A percentile compares a stretch with the other conserved stretches of the same genome.
phyloP scores from a whole-genome alignment of 2,113 vertebrate genomes.

The Turnix velox region DNA sequence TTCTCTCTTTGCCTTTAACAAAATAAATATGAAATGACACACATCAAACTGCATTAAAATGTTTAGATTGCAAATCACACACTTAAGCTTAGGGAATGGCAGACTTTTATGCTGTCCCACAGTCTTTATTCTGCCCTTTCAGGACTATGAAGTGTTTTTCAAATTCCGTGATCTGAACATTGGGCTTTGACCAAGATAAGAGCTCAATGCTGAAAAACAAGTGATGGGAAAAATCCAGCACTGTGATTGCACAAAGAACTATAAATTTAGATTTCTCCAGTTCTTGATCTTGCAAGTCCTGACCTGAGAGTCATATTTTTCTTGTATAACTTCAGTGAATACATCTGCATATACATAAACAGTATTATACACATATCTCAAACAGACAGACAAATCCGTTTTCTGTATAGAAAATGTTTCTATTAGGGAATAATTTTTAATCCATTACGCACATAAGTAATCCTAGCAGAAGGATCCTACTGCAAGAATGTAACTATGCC shows the following conservation, averaged over 20 bases:
- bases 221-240: slow-evolving; percentile 2
- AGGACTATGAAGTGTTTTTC: background rate
- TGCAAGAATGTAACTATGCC: background rate
- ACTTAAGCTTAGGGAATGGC: background rate
- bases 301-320: background rate
- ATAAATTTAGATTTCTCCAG: slow-evolving; percentile 10
- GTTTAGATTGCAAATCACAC: background rate
- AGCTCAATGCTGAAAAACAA: background rate
- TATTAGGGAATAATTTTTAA: background rate
- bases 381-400: background rate
- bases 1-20: background rate
- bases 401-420: background rate
- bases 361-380: background rate
- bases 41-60: background rate
- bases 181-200: background rate
- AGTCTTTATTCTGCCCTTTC: background rate
- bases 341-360: background rate
- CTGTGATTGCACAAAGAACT: background rate
- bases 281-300: background rate
- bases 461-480: background rate
- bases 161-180: background rate
- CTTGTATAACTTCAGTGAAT: background rate
- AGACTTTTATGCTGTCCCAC: background rate
- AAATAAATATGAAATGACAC: background rate
- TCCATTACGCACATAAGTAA: background rate